Conservation (phyloP, 2,888 invertebrate species). For the Philonicus albiceps region DNA sequence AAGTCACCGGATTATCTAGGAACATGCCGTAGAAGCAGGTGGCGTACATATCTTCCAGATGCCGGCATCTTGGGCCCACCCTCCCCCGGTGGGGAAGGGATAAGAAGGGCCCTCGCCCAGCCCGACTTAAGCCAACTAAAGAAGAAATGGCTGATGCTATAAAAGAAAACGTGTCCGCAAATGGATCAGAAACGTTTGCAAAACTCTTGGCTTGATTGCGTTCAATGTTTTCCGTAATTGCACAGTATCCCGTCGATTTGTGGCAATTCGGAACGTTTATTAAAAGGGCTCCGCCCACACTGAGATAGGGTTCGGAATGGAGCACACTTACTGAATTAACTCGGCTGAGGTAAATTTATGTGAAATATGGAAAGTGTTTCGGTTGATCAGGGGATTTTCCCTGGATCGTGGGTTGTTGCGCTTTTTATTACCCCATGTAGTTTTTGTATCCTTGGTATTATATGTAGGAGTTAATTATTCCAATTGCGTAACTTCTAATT, state of each 20-base stretch:
- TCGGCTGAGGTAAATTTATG: not conserved
- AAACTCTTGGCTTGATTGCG: conserved; percentile 9
- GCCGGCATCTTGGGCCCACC: not conserved
- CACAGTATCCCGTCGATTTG: conserved; percentile 21
- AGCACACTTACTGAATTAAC: conserved; percentile 3
- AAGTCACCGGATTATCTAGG: conserved; percentile 27
- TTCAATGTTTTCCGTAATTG: conserved; percentile 23
- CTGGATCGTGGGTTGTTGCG: not conserved
- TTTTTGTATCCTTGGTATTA: not conserved
- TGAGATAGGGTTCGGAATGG: not conserved
- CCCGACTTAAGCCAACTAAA: not conserved
- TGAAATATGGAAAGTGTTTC: not conserved
- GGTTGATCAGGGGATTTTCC: not conserved
- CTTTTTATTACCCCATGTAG: not conserved
- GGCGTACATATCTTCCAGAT: not conserved
- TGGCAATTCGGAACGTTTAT: not conserved
- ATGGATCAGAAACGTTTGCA: conserved; percentile 20
- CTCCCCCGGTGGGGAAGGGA: not conserved
- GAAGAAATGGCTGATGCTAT: not conserved
- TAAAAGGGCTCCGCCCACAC: not conserved
- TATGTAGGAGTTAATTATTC: not conserved
- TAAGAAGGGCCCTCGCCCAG: no score
- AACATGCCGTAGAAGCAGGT: conserved; percentile 24
- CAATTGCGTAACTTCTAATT: not conserved
- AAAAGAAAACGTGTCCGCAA: conserved; percentile 24